A percentile compares a stretch with the other conserved stretches of the same genome.
Conservation (phyloP, 2,113 vertebrate genomes). For the Osmerus eperlanus region DNA sequence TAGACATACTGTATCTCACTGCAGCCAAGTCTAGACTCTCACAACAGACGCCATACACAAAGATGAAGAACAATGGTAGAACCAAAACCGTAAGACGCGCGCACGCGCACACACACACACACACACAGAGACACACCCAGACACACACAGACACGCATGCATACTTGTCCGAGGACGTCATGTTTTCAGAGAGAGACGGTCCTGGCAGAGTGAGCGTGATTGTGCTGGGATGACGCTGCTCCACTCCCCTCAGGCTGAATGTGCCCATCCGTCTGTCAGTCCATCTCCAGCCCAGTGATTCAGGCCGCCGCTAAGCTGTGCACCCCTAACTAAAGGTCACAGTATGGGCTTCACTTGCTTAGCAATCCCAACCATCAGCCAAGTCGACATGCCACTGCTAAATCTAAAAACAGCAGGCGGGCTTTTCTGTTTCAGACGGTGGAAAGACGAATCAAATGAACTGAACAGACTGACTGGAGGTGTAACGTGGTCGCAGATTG, state of each 20-base stretch:
- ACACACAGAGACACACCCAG: neutral
- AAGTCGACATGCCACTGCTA: conserved; percentile 14
- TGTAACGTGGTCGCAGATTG: no score
- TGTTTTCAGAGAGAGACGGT: no score
- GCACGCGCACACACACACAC: neutral
- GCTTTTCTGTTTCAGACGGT: no score
- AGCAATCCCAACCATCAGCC: conserved; percentile 19
- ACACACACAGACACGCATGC: neutral
- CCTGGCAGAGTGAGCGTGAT: neutral
- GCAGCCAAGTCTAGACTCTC: neutral
- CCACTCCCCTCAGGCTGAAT: conserved; percentile 51
- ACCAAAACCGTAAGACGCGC: no score
- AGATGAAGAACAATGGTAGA: conserved; percentile 16
- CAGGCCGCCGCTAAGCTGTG: conserved; percentile 51
- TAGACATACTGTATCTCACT: neutral
- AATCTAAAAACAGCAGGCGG: neutral
- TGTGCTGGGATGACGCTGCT: conserved; percentile 50
- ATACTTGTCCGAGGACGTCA: no score
- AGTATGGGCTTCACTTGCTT: conserved; percentile 29
- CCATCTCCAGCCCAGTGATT: conserved; percentile 49
- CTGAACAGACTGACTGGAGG: no score
- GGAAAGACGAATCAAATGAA: no score
- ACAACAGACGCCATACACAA: conserved; percentile 13
- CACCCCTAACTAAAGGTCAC: conserved; percentile 58
- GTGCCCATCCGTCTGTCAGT: conserved; percentile 62